A percentile compares a stretch with the other conserved stretches of the same genome.
Conservation (phyloP, 2,888 invertebrate species). For the Sycophila texana region DNA sequence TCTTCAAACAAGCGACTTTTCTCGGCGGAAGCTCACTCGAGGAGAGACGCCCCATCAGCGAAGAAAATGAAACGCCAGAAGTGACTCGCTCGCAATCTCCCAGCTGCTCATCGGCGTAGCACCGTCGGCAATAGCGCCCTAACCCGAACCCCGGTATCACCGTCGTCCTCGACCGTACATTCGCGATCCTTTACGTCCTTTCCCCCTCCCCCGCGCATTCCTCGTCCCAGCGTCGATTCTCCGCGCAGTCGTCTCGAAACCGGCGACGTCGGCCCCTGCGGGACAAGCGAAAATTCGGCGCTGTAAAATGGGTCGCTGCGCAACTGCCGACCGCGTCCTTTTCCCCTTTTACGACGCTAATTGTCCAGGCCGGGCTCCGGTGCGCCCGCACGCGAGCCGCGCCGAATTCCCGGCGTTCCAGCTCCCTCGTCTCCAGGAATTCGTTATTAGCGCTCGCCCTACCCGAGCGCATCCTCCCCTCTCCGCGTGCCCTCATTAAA, state of each 20-base stretch:
- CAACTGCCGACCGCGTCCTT: neutral
- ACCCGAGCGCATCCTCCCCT: neutral
- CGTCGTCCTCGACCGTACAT: too few relatives aligned
- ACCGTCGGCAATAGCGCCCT: too few relatives aligned
- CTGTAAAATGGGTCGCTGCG: conserved; percentile 2
- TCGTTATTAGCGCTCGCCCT: conserved; percentile 51
- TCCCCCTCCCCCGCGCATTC: neutral
- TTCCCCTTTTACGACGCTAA: conserved; percentile 26
- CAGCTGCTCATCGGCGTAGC: too few relatives aligned
- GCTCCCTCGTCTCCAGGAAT: conserved; percentile 35
- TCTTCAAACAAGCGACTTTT: too few relatives aligned
- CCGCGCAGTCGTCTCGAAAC: neutral
- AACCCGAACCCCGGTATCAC: too few relatives aligned
- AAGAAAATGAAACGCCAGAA: too few relatives aligned
- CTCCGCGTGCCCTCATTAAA: conserved; percentile 38
- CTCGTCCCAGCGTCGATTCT: neutral
- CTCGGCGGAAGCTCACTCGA: too few relatives aligned
- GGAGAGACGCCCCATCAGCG: too few relatives aligned
- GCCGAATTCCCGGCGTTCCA: conserved; percentile 42
- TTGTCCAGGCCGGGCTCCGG: conserved; percentile 1
- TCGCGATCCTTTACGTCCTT: too few relatives aligned
- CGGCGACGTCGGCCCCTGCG: neutral
- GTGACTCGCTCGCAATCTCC: too few relatives aligned
- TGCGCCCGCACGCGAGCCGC: neutral
- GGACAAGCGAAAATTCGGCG: neutral